A percentile compares a stretch with the other conserved stretches of the same genome.
Conservation (phyloP, 2,888 invertebrate species). For the Desoria tigrina region DNA sequence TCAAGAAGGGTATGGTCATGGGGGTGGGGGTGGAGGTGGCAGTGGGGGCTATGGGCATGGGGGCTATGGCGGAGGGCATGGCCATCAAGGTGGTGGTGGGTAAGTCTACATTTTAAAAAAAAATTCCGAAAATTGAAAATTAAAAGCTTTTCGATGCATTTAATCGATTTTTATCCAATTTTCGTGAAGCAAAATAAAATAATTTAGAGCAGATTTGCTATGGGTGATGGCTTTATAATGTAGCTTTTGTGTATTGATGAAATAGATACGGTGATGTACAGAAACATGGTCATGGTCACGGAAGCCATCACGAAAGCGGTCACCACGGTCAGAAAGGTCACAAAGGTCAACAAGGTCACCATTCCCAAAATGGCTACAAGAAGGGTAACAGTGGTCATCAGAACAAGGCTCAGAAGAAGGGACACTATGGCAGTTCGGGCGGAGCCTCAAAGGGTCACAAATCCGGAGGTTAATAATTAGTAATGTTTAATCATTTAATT, state of each 20-base stretch:
- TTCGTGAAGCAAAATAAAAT: no score
- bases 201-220: no score
- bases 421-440: conserved; percentile 45
- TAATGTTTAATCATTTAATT: not conserved
- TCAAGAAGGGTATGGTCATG: not conserved
- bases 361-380: conserved; percentile 41
- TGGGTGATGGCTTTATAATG: no score
- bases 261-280: conserved; percentile 27
- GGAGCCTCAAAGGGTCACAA: conserved; percentile 48
- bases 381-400: conserved; percentile 47
- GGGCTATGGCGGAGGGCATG: no score
- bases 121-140: no score
- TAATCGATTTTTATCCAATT: no score
- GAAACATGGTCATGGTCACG: conserved; percentile 32
- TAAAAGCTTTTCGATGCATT: no score
- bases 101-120: conserved; percentile 9
- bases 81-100: conserved; percentile 21
- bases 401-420: conserved; percentile 48
- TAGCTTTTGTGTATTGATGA: no score
- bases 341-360: conserved; percentile 31
- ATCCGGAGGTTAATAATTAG: conserved; percentile 39
- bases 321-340: conserved; percentile 47
- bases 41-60: not conserved
- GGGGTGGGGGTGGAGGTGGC: not conserved
- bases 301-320: conserved; percentile 21